Conservation (phyloP, 2,797 vertebrate genomes). For the Leucoraja ocellata region DNA sequence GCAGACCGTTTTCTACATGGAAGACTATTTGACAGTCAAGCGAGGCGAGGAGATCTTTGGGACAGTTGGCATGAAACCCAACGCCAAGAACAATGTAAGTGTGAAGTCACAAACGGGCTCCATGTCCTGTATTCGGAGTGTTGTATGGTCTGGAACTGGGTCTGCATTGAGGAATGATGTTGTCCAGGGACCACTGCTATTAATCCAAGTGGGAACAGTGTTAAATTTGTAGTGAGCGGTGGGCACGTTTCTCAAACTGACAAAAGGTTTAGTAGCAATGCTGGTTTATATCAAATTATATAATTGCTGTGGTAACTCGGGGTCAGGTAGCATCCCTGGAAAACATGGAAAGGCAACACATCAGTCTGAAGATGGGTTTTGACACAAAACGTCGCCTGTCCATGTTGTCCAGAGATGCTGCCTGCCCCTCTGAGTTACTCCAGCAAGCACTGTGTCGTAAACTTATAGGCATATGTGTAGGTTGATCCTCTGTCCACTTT, state of each 20-base stretch:
- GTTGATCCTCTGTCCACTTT: neutral
- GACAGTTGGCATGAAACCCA: slow-evolving; percentile 89
- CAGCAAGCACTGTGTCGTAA: too few species aligned
- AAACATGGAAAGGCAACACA: too few species aligned
- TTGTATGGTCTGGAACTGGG: neutral
- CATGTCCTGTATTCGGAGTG: neutral
- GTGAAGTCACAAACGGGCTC: neutral
- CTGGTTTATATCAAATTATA: too few species aligned
- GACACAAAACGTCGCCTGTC: too few species aligned
- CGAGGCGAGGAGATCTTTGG: slow-evolving; percentile 88
- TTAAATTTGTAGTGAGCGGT: neutral
- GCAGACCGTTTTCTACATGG: slow-evolving; percentile 90
- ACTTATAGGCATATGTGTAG: neutral
- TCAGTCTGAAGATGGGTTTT: too few species aligned
- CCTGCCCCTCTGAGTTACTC: too few species aligned
- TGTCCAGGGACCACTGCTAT: neutral
- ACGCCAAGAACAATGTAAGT: slow-evolving; percentile 88
- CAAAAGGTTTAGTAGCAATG: neutral
- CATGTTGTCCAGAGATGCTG: too few species aligned
- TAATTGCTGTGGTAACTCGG: too few species aligned
- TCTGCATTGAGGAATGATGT: neutral
- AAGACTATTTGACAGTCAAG: slow-evolving; percentile 87
- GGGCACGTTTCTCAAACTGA: neutral
- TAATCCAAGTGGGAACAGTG: neutral
- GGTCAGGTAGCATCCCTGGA: too few species aligned